phyloP scores from a whole-genome alignment of 2,797 vertebrate species.

The Muscicapa comitata region DNA sequence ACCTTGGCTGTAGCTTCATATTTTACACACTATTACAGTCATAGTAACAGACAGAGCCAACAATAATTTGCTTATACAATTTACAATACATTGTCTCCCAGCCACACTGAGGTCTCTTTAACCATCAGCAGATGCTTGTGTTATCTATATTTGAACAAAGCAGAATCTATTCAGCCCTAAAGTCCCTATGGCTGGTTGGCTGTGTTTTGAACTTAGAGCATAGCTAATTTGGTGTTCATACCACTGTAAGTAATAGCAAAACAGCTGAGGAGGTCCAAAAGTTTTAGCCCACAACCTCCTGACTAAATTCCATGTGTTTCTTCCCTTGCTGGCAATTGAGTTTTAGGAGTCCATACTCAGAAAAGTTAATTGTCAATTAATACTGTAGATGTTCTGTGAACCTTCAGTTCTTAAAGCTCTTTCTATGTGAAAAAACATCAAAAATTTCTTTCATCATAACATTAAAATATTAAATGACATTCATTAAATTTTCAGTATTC shows the following conservation, averaged over 20 bases:
- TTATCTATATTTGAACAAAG: constrained; percentile 66
- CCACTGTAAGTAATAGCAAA: constrained; percentile 36
- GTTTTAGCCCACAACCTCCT: constrained; percentile 19
- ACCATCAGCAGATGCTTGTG: constrained; percentile 71
- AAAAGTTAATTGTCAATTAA: not conserved
- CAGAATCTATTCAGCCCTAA: constrained; percentile 49
- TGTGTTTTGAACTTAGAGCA: constrained; percentile 17
- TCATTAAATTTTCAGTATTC: not conserved
- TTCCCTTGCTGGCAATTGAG: not conserved
- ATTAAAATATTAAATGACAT: not conserved
- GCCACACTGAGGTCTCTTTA: constrained; percentile 68
- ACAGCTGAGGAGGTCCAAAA: constrained; percentile 8
- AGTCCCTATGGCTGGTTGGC: constrained; percentile 45
- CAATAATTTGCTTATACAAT: constrained; percentile 69
- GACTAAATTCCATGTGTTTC: not conserved
- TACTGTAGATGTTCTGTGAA: not conserved
- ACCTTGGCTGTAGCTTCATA: constrained; percentile 48
- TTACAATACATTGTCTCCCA: constrained; percentile 69
- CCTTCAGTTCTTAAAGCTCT: not conserved
- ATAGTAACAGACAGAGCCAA: constrained; percentile 55
- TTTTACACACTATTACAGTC: constrained; percentile 66
- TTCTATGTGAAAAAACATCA: not conserved
- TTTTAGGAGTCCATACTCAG: not conserved
- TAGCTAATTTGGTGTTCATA: constrained; percentile 27
- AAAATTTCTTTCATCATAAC: not conserved